Base-by-base conservation (phyloP, 2,797 vertebrate species). In the Tolypeutes matacus region DNA sequence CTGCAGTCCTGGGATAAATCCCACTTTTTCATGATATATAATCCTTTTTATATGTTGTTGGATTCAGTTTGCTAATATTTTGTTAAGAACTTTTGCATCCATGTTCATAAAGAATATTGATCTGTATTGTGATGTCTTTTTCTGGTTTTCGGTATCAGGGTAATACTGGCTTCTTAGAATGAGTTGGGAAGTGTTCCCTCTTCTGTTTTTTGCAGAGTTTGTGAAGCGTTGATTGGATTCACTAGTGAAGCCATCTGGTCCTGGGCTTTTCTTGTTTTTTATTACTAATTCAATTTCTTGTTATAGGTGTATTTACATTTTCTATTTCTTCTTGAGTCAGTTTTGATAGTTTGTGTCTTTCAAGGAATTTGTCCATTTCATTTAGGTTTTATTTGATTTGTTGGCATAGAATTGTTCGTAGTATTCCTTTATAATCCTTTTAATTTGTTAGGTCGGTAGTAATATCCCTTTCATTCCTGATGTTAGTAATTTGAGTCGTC, bases 401-500 rank as follows among this genome's bases (percentile, higher is more conserved):
- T 77, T 83, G 78, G 20, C 39, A 81, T 94, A 75, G 73, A 65
- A 81, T 75, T 81, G 65, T 86, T 36, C 20, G 65, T 73, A 65
- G n/a, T 86, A 49, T 91, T 91, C 20, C 49, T 20, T 75, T 86
- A 58, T 46, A 70, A 64, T 70, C 53, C 29, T 42, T 83, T 11
- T 46, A 42, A 78, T 81, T 58, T 86, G 82, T 70, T 64, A 70
- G 29, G 17, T 83, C 51, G 11, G 18, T 70, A 77, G 34, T 70
- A 34, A 46, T 82, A 18, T 62, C 21, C 21, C 31, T 53, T 70
- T 76, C 84, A 65, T 56, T 95, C 25, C 34, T 84, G n/a, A 64
- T 92, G 69, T 69, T 88, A 95, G 51, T 92, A 39, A 87, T 77
- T 51, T 82, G 70, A 91, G 39, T 86, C 39, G 39, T 58, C 23